These are phyloP conservation scores for Prietella phreatophila DNA, from an alignment of 2,113 vertebrate species.

Conservation along the genomic window DNA sequence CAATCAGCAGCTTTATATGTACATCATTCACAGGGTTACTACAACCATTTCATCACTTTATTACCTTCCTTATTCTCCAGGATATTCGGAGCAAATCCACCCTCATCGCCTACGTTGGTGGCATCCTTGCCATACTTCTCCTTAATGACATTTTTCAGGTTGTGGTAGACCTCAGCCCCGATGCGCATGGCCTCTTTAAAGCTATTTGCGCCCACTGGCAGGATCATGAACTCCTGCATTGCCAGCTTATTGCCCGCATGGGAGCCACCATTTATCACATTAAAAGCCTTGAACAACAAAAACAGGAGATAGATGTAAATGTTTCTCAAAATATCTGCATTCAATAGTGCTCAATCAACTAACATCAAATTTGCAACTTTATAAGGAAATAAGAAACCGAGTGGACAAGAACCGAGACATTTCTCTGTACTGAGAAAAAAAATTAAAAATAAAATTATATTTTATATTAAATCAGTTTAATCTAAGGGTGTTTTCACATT, in stretches of 20 bases:
- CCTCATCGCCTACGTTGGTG: conserved; percentile 94
- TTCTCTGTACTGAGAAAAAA: neutral
- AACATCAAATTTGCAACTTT: neutral
- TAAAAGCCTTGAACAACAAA: conserved; percentile 82
- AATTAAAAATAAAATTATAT: neutral
- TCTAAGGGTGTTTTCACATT: too few relatives aligned
- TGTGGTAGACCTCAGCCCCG: conserved; percentile 95
- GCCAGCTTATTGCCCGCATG: conserved; percentile 97
- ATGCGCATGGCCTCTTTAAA: conserved; percentile 96
- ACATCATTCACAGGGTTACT: neutral
- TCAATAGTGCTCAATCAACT: neutral
- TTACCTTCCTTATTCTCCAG: conserved; percentile 96
- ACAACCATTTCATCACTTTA: neutral
- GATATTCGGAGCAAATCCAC: conserved; percentile 97
- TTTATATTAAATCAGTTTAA: neutral
- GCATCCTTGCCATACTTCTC: conserved; percentile 95
- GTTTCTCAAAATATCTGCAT: neutral
- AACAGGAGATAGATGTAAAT: neutral
- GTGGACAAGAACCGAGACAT: neutral
- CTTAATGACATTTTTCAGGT: conserved; percentile 95
- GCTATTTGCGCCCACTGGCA: conserved; percentile 82
- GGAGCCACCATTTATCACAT: conserved; percentile 96
- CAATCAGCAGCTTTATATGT: neutral
- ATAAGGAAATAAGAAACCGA: neutral
- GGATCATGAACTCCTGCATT: conserved; percentile 99